Evolutionary conservation across 2,113 vertebrate genomes (phyloP).

Genomic region (Tragulus kanchil): DNA sequence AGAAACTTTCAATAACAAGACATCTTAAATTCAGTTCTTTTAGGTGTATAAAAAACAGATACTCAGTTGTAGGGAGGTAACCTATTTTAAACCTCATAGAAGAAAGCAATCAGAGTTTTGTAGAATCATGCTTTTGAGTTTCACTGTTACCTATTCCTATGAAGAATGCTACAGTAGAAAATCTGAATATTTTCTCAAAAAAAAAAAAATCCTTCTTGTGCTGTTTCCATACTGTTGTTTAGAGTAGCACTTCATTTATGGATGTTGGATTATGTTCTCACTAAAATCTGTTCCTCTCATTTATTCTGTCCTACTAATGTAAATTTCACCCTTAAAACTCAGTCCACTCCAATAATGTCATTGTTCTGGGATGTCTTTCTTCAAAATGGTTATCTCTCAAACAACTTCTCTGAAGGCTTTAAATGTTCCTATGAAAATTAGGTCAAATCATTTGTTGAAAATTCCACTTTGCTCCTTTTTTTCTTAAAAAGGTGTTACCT

Average conservation of each 20-base stretch:
- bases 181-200: slow-evolving; percentile 22
- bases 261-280: slow-evolving; percentile 38
- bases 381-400: slow-evolving; percentile 61
- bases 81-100: background rate
- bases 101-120: background rate
- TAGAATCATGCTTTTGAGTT: background rate
- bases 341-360: slow-evolving; percentile 59
- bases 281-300: slow-evolving; percentile 69
- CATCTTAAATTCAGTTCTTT: background rate
- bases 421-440: slow-evolving; percentile 68
- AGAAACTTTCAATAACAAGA: background rate
- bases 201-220: slow-evolving; percentile 11
- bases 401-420: slow-evolving; percentile 60
- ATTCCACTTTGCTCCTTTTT: slow-evolving; percentile 55
- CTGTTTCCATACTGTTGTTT: background rate
- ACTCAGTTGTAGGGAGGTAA: background rate
- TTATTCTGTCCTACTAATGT: slow-evolving; percentile 38
- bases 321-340: slow-evolving; percentile 61
- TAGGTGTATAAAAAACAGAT: slow-evolving; percentile 6
- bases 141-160: background rate
- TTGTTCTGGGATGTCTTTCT: slow-evolving; percentile 60
- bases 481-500: slow-evolving; percentile 52
- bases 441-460: slow-evolving; percentile 74
- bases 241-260: slow-evolving; percentile 22
- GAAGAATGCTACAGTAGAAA: slow-evolving; percentile 12